Base-by-base conservation (phyloP, 1,140 invertebrate genomes). In the Dendroctonus ponderosae region DNA sequence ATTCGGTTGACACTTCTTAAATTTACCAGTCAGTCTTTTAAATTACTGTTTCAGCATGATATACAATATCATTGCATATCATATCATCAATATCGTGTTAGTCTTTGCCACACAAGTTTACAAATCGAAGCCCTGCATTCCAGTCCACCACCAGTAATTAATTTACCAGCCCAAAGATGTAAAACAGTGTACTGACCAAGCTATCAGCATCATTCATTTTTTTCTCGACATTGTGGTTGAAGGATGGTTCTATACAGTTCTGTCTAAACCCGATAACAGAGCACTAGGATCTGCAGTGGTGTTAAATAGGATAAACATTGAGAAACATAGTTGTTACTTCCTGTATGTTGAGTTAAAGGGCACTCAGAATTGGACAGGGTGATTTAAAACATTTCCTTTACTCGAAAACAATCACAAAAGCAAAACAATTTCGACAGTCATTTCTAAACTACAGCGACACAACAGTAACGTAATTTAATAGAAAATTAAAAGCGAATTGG, bases 201-300 rank as follows among this genome's bases (percentile, higher is more conserved):
- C 80, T 79, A 74, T 81, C 80, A 62, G 79, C 80, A 80, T 81
- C 80, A 71, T 80, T 81, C 80, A 81, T 81, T 77, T 80, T 79
- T 80, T 79, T 74, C 76, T 77, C 67, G 73, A 57, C 76, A 78
- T 78, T 75, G 71, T 78, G 72, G 58, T 59, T 68, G 44, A 63
- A 48, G 50, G 65, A 53, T 57, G 39, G 44, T 48, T 62, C 26
- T 26, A 26, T 26, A 26, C 26, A 26, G 26, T 26, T 26, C 26
- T 26, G 26, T 26, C 26, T 26, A 26, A 26, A 26, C 3, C 26
- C 26, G 26, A 26, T 26, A 26, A 26, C 26, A 26, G 26, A 26
- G 26, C 26, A 26, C 26, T 2, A 26, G 26, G 26, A 26, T 26
- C 26, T 26, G 26, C 26, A 26, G 26, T 26, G 26, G 26, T 26